phyloP scores from a whole-genome alignment of 2,888 invertebrate species.

The Encarsia formosa region DNA sequence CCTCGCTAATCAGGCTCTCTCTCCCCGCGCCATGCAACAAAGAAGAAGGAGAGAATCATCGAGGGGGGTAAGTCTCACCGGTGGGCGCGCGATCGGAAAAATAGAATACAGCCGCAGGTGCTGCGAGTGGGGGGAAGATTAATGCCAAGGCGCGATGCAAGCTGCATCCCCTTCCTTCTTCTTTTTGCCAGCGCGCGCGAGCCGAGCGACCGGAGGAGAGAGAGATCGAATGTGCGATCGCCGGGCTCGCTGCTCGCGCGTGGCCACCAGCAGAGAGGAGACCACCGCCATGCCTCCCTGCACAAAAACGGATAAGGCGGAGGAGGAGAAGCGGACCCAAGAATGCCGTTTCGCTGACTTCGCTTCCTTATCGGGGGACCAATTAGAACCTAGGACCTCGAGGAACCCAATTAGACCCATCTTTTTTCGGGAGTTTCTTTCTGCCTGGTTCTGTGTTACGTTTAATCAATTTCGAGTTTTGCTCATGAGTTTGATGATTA shows the following conservation, averaged over 20 bases:
- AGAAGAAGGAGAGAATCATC: too few species aligned
- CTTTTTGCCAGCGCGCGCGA: constrained; percentile 23
- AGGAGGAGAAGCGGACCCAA: neutral
- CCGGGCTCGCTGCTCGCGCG: constrained; percentile 46
- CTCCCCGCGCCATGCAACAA: too few species aligned
- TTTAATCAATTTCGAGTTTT: too few species aligned
- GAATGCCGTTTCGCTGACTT: neutral
- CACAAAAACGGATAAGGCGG: constrained; percentile 10
- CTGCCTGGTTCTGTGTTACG: too few species aligned
- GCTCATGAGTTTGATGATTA: too few species aligned
- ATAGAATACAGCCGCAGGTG: constrained; percentile 16
- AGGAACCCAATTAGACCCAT: too few species aligned
- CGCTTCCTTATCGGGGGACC: too few species aligned
- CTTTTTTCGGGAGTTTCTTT: too few species aligned
- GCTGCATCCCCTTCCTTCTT: neutral
- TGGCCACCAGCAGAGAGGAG: constrained; percentile 51
- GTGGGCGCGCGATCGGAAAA: constrained; percentile 18
- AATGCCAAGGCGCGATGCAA: constrained; percentile 12
- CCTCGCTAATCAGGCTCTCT: too few species aligned
- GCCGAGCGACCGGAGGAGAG: constrained; percentile 13
- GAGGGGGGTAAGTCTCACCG: neutral
- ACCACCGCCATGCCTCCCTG: constrained; percentile 42
- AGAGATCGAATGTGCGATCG: constrained; percentile 47
- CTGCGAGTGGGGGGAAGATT: constrained; percentile 13
- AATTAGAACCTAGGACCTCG: too few species aligned